phyloP scores from a whole-genome alignment of 2,113 vertebrate genomes.

The Pyrgilauda ruficollis region DNA sequence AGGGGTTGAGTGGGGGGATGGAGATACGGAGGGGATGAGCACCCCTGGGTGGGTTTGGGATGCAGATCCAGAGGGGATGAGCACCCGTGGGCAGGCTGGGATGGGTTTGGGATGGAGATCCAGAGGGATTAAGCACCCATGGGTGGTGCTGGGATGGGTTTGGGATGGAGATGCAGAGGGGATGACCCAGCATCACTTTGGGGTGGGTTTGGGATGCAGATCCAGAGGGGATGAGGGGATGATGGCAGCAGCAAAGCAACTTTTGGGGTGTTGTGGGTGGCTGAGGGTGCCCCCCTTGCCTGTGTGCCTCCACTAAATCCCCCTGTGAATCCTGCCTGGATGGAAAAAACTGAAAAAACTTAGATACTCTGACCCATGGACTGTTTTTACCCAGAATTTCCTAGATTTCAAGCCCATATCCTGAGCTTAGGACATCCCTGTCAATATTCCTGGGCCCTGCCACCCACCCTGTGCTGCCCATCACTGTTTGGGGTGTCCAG shows the following conservation, averaged over 20 bases:
- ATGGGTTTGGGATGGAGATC: neutral
- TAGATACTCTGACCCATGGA: rapidly evolving
- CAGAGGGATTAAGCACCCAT: neutral
- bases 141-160: neutral
- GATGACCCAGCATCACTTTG: too few relatives aligned
- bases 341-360: neutral
- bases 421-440: neutral
- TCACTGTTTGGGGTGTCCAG: neutral
- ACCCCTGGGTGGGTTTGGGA: neutral
- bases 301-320: neutral
- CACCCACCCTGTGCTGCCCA: neutral
- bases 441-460: neutral
- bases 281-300: neutral
- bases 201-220: neutral
- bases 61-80: neutral
- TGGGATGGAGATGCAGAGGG: neutral
- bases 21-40: neutral
- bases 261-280: neutral
- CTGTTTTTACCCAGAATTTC: neutral
- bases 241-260: neutral
- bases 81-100: neutral
- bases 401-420: neutral
- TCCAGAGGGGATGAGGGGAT: neutral
- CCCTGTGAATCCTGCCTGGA: neutral
- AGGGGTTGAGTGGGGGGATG: neutral